These are phyloP conservation scores for Bombylius major DNA, from an alignment of 2,888 invertebrate species.

Conservation along the genomic window DNA sequence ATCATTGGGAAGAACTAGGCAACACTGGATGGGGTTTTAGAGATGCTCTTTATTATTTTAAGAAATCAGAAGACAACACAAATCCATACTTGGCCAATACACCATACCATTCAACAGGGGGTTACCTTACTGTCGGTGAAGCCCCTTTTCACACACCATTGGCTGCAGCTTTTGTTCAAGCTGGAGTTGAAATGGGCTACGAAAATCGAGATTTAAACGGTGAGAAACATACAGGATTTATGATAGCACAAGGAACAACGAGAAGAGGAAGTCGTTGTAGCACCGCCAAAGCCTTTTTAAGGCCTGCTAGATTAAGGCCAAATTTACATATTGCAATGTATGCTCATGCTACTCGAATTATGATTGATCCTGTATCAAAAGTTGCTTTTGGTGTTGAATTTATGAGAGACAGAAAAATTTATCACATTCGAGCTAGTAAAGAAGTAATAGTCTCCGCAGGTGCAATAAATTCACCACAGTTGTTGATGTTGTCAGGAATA, in stretches of 20 bases:
- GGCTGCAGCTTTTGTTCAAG: constrained; percentile 68
- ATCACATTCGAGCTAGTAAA: constrained; percentile 62
- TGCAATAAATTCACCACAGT: constrained; percentile 83
- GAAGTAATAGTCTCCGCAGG: constrained; percentile 88
- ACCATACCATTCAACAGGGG: constrained; percentile 66
- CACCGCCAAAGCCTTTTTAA: constrained; percentile 74
- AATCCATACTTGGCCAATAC: constrained; percentile 72
- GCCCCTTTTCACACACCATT: constrained; percentile 78
- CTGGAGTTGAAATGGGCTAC: constrained; percentile 72
- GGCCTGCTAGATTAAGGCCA: constrained; percentile 64
- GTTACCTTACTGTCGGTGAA: constrained; percentile 72
- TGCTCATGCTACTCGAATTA: constrained; percentile 61
- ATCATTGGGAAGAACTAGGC: constrained; percentile 75
- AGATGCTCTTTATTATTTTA: constrained; percentile 70
- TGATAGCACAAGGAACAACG: constrained; percentile 75
- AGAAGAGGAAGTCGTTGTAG: constrained; percentile 74
- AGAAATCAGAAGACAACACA: constrained; percentile 82
- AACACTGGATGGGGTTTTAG: constrained; percentile 80
- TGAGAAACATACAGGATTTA: constrained; percentile 73
- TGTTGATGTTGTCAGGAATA: constrained; percentile 86
- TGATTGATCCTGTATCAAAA: constrained; percentile 60
- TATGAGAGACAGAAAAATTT: constrained; percentile 55
- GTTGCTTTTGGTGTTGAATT: constrained; percentile 75
- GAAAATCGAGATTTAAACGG: constrained; percentile 79
- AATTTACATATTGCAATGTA: constrained; percentile 78